Conservation (phyloP, 2,113 vertebrate species). For the Odontesthes bonariensis region DNA sequence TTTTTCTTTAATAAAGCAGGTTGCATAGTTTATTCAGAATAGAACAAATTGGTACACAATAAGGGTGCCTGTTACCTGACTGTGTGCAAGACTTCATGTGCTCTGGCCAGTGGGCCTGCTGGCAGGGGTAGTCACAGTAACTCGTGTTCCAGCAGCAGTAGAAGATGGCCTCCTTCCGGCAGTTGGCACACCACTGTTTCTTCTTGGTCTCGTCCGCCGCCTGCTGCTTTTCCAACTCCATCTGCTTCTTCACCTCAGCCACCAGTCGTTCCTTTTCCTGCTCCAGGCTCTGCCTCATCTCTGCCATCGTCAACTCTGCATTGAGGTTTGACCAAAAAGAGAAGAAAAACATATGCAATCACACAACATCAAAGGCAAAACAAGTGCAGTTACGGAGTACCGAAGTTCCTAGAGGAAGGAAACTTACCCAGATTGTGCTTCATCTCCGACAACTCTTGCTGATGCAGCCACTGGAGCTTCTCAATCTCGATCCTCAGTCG, state of each 20-base stretch:
- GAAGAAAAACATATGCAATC: neutral
- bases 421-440: slow-evolving; percentile 94
- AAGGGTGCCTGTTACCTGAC: slow-evolving; percentile 86
- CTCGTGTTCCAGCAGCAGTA: slow-evolving; percentile 99
- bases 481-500: slow-evolving; percentile 97
- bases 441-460: slow-evolving; percentile 97
- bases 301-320: slow-evolving; percentile 96
- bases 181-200: slow-evolving; percentile 98
- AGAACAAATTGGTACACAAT: neutral
- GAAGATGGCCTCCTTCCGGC: slow-evolving; percentile 98
- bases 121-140: slow-evolving; percentile 98
- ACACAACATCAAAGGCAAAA: too few species aligned
- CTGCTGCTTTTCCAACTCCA: slow-evolving; percentile 94
- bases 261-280: slow-evolving; percentile 94
- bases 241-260: slow-evolving; percentile 95
- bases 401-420: neutral
- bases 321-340: neutral
- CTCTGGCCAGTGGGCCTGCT: slow-evolving; percentile 98
- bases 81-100: slow-evolving; percentile 99
- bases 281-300: slow-evolving; percentile 98
- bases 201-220: slow-evolving; percentile 97
- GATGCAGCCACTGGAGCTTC: slow-evolving; percentile 97
- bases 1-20: too few species aligned
- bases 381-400: too few species aligned
- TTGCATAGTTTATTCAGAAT: neutral